Evolutionary conservation across 2,797 vertebrate genomes (phyloP).

Genomic region (Sandelia bainsii): DNA sequence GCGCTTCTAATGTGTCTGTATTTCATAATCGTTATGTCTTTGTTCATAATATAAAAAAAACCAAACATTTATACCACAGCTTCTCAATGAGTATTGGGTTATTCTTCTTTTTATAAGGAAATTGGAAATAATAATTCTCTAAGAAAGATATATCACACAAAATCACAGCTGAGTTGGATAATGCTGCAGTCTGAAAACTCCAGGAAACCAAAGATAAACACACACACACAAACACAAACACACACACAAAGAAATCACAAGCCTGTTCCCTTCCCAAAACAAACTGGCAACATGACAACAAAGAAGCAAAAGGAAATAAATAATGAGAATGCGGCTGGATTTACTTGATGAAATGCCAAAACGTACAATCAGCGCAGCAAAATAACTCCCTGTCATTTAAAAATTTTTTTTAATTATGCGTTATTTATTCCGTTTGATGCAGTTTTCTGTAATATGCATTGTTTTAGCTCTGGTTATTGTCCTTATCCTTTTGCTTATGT

Average conservation of each 20-base stretch:
- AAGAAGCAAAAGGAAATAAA: constrained; percentile 52
- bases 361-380: constrained; percentile 42
- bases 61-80: not conserved
- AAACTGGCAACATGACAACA: constrained; percentile 51
- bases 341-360: constrained; percentile 59
- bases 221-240: not conserved
- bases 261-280: constrained; percentile 37
- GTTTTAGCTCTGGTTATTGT: constrained; percentile 25
- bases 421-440: constrained; percentile 16
- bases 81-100: constrained; percentile 12
- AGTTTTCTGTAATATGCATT: constrained; percentile 18
- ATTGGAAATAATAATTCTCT: constrained; percentile 16
- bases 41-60: not conserved
- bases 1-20: constrained; percentile 15
- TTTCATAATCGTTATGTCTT: constrained; percentile 24
- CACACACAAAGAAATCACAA: constrained; percentile 41
- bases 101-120: constrained; percentile 7
- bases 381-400: constrained; percentile 33
- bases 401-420: constrained; percentile 39
- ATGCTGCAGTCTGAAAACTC: constrained; percentile 34
- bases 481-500: not conserved
- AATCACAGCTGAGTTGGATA: constrained; percentile 29
- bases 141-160: constrained; percentile 30
- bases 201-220: constrained; percentile 34
- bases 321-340: constrained; percentile 48